Conservation (phyloP, 37 sponge, comb jelly and placozoan species). For the Dysidea cf. avara region DNA sequence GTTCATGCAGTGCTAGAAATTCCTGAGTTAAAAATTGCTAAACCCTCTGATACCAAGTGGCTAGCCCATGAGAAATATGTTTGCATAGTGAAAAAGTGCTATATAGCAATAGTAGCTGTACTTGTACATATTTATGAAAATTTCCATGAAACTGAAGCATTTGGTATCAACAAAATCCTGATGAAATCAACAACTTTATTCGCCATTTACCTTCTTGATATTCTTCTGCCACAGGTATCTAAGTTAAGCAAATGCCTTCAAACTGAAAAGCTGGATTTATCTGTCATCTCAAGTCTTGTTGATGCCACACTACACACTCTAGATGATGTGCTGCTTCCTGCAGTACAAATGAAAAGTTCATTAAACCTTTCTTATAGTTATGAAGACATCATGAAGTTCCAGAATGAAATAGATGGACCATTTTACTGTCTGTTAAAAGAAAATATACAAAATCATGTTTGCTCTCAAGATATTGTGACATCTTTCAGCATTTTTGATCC, state of each 20-base stretch:
- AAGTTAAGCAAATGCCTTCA: conserved; percentile 25
- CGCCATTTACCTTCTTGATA: conserved; percentile 22
- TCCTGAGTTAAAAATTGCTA: conserved; percentile 15
- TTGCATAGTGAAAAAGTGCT: conserved; percentile 19
- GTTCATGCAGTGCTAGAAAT: conserved; percentile 11
- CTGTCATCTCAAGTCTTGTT: conserved; percentile 32
- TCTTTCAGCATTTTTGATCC: too few species aligned
- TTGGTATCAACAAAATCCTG: conserved; percentile 19
- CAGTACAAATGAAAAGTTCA: background rate
- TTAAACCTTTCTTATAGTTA: background rate
- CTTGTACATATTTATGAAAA: conserved; percentile 20
- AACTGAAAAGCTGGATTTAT: conserved; percentile 11
- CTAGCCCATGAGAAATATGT: too few species aligned
- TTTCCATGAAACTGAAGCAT: conserved; percentile 18
- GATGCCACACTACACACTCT: conserved; percentile 15
- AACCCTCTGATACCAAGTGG: conserved; percentile 21
- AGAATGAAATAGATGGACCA: background rate
- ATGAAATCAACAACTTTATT: conserved; percentile 13
- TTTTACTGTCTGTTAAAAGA: background rate
- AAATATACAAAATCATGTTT: too few species aligned
- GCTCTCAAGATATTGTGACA: too few species aligned
- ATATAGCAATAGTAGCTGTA: conserved; percentile 10
- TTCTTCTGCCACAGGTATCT: conserved; percentile 16
- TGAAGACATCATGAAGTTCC: background rate
- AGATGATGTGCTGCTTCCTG: background rate